These are phyloP conservation scores for Cataglyphis hispanica DNA, from an alignment of 1,140 invertebrate genomes.

Conservation along the genomic window DNA sequence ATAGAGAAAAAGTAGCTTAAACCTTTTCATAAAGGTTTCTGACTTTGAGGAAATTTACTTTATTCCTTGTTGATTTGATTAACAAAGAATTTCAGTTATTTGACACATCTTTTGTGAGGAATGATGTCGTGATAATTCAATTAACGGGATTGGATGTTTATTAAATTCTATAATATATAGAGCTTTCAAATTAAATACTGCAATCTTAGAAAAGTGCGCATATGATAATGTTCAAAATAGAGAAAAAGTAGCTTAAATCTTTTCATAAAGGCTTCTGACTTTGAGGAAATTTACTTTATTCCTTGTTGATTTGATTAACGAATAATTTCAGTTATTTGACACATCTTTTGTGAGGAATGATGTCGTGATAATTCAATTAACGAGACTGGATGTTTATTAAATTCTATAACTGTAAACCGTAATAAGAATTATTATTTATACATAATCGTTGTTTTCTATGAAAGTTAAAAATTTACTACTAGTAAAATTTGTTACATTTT, in stretches of 20 bases:
- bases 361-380: not conserved
- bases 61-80: not conserved
- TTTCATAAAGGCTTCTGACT: no score
- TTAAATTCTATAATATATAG: not conserved
- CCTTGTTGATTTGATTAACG: not conserved
- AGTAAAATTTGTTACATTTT: no score
- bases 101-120: not conserved
- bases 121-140: not conserved
- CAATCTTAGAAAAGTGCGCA: no score
- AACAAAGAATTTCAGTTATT: not conserved
- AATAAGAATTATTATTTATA: slow-evolving; percentile 17
- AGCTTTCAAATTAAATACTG: no score
- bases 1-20: not conserved
- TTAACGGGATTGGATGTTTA: not conserved
- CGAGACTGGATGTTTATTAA: not conserved
- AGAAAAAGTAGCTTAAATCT: no score
- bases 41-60: not conserved
- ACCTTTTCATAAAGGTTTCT: not conserved
- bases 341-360: not conserved
- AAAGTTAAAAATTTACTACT: slow-evolving; percentile 1
- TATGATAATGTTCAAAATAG: no score
- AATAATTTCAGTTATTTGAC: not conserved
- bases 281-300: not conserved
- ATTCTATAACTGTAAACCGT: not conserved
- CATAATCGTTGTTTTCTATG: not conserved